Evolutionary conservation across 2,888 invertebrate species (phyloP).

Genomic region (Xanthia togata): DNA sequence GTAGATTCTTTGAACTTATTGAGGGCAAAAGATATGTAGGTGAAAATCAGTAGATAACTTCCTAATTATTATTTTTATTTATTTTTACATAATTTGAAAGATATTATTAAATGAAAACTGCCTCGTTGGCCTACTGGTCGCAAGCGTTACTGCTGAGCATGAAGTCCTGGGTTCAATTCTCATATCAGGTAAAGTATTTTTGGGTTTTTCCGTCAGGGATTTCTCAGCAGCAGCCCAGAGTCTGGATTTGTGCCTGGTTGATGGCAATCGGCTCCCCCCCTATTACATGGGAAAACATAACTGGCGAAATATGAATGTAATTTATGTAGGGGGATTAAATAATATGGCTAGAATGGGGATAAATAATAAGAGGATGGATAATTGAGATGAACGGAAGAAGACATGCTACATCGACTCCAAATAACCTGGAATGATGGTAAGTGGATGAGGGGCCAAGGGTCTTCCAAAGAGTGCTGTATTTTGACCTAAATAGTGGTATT

Average conservation of each 20-base stretch:
- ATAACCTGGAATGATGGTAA: neutral
- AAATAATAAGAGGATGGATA: neutral
- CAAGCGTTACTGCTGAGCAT: too few relatives aligned
- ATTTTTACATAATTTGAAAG: neutral
- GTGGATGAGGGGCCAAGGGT: neutral
- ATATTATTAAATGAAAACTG: neutral
- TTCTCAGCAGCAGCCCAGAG: too few relatives aligned
- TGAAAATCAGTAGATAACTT: neutral
- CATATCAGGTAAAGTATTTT: too few relatives aligned
- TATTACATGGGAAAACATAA: too few relatives aligned
- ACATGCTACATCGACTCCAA: neutral
- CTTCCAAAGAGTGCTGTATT: neutral
- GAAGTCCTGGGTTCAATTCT: too few relatives aligned
- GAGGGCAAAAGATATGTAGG: neutral
- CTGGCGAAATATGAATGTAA: too few relatives aligned
- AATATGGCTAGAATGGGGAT: neutral
- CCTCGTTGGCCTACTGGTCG: too few relatives aligned
- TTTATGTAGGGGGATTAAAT: too few relatives aligned
- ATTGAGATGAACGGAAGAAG: neutral
- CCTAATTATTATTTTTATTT: neutral
- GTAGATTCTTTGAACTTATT: conserved; percentile 9
- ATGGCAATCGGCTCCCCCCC: too few relatives aligned
- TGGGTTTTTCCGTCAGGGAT: too few relatives aligned
- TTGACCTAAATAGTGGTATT: neutral
- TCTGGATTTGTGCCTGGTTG: too few relatives aligned